These are phyloP conservation scores for Leptodirus hochenwartii DNA, from an alignment of 2,888 invertebrate species.

Conservation along the genomic window DNA sequence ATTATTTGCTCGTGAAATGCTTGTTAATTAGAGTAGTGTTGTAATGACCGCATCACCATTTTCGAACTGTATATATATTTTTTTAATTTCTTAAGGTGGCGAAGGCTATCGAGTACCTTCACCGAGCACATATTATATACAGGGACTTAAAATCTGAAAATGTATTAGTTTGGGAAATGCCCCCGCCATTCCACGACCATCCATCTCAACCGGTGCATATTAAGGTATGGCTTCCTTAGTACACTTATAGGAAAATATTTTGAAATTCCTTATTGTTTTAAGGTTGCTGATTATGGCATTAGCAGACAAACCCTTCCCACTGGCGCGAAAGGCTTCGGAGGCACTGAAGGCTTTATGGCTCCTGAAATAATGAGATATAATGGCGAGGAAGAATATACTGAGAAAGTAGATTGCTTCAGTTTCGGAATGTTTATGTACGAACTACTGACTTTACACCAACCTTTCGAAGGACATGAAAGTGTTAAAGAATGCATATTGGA, in stretches of 20 bases:
- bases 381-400: conserved; percentile 97
- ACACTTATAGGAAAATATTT: too few relatives aligned
- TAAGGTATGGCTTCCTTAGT: too few relatives aligned
- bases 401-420: conserved; percentile 97
- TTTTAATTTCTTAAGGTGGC: conserved; percentile 55
- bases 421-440: conserved; percentile 99
- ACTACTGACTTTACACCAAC: conserved; percentile 77
- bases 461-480: conserved; percentile 92
- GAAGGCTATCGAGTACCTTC: conserved; percentile 88
- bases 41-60: too few relatives aligned
- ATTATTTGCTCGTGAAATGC: too few relatives aligned
- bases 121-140: conserved; percentile 84
- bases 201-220: conserved; percentile 60
- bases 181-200: conserved; percentile 52
- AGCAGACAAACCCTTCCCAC: conserved; percentile 75
- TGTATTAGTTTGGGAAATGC: conserved; percentile 95
- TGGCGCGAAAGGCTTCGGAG: conserved; percentile 93
- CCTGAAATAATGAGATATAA: conserved; percentile 97
- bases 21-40: too few relatives aligned
- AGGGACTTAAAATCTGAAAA: conserved; percentile 91
- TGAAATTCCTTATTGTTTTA: too few relatives aligned
- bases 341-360: conserved; percentile 98
- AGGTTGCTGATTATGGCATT: conserved; percentile 94
- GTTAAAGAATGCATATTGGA: conserved; percentile 93
- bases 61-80: background rate